phyloP scores from a whole-genome alignment of 1,140 invertebrate genomes.

The Anoplophora glabripennis region DNA sequence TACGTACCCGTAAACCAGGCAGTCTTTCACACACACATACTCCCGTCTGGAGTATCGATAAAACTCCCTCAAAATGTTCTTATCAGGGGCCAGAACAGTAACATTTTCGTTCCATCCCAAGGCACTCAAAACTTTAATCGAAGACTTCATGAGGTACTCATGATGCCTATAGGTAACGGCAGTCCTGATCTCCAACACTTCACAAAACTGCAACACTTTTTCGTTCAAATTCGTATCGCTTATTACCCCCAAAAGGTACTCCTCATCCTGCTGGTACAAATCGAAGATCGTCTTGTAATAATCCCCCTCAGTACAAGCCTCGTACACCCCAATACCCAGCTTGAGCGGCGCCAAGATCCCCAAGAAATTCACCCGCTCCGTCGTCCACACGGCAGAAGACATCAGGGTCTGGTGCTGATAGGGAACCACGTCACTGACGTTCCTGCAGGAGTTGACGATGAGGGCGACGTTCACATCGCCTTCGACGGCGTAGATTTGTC shows the following conservation, averaged over 20 bases:
- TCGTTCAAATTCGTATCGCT: conserved; percentile 13
- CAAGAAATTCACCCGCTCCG: conserved; percentile 37
- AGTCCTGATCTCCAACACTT: conserved; percentile 29
- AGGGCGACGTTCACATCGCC: conserved; percentile 9
- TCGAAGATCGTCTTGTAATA: conserved; percentile 37
- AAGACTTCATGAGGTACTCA: conserved; percentile 27
- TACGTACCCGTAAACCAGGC: conserved; percentile 29
- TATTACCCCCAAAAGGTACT: conserved; percentile 33
- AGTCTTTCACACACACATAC: conserved; percentile 39
- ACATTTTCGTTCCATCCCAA: conserved; percentile 40
- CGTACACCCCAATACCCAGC: conserved; percentile 34
- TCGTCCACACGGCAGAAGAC: conserved; percentile 38
- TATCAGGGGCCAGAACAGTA: conserved; percentile 35
- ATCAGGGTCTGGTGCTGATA: conserved; percentile 18
- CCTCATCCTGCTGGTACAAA: conserved; percentile 28
- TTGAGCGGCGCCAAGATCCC: conserved; percentile 24
- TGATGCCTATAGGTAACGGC: conserved; percentile 6
- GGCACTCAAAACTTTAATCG: conserved; percentile 29
- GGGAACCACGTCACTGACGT: not conserved
- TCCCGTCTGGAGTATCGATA: conserved; percentile 30
- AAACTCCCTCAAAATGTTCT: conserved; percentile 35
- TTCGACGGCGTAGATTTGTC: not conserved
- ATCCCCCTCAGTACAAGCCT: conserved; percentile 33
- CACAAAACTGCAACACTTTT: conserved; percentile 31
- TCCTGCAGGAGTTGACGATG: conserved; percentile 10